These are phyloP conservation scores for Microcebus jonahi DNA, from an alignment of 2,113 vertebrate species.

Conservation along the genomic window DNA sequence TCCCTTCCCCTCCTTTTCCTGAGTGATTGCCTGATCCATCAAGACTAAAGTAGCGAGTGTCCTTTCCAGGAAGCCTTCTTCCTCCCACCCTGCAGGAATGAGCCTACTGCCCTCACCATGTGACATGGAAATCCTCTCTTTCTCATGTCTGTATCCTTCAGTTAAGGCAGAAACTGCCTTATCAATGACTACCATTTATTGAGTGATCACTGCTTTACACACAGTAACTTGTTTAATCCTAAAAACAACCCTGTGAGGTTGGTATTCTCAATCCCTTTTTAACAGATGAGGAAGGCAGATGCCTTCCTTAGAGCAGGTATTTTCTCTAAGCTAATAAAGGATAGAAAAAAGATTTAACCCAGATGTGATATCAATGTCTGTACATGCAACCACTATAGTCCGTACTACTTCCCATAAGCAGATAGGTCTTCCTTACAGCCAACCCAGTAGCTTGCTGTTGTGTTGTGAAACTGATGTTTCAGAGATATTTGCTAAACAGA, in stretches of 20 bases:
- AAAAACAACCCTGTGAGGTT: neutral
- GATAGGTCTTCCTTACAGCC: neutral
- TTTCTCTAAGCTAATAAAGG: neutral
- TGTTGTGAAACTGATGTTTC: too few relatives aligned
- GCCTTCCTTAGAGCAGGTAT: neutral
- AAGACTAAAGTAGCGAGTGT: neutral
- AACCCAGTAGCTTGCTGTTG: neutral
- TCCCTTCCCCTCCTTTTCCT: neutral
- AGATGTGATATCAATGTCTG: neutral
- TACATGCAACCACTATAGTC: accelerated
- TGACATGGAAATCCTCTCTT: neutral
- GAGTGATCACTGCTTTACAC: neutral
- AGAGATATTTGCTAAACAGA: neutral
- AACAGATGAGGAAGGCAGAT: neutral
- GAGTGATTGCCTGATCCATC: neutral
- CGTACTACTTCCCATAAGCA: neutral
- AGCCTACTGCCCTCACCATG: neutral
- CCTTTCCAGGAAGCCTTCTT: neutral
- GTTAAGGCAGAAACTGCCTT: neutral
- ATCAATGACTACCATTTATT: neutral
- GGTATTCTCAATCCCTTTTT: neutral
- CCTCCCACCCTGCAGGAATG: neutral
- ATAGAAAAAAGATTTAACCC: neutral
- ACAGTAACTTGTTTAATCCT: neutral
- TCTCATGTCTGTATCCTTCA: neutral